Base-by-base conservation (phyloP, 2,113 vertebrate species). In the Anolis sagrei region DNA sequence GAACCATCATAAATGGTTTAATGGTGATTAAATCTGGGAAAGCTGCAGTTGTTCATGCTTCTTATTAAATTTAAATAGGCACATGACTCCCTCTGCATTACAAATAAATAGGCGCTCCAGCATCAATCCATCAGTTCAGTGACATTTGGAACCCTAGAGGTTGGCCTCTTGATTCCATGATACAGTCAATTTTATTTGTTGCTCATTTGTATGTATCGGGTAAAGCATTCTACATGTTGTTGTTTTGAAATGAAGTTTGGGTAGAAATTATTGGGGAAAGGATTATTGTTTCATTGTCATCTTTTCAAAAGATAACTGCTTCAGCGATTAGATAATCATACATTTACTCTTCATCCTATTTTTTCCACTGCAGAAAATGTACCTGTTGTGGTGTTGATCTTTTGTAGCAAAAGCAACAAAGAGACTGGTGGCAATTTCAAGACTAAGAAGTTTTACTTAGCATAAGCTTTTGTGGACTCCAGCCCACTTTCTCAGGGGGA, bases 21-120 rank as follows among this genome's bases (percentile, higher is more conserved):
- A 89, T 89, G 79, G 79, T 91, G 91, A 95, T 95, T 95, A 94
- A 92, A 89, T 95, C 78, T 90, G 61, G 14, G 85, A 83, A 95
- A 92, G 81, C 82, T 84, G 34, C 75, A 90, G 87, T 87, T 91
- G 87, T 86, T 92, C 86, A 58, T 88, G 88, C 78, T 58, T 18
- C n/a, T 90, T 89, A 79, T 93, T 94, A 91, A 89, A 91, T 94
- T 94, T 93, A 91, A 90, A 82, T 90, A 91, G 85, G 66, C 61
- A 32, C 61, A 21, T 44, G 32, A 64, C 68, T 90, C 83, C 89
- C 81, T 79, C 34, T 89, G 25, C 79, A 76, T 90, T 90, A 84
- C 29, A 89, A 89, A 89, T 89, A 89, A 94, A 89, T 89, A 86
- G 25, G 1, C 34, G 3, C 81, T 89, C 82, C 88, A 87, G 25